These are phyloP conservation scores for Callospermophilus lateralis DNA, from an alignment of 2,113 vertebrate genomes.

Conservation along the genomic window DNA sequence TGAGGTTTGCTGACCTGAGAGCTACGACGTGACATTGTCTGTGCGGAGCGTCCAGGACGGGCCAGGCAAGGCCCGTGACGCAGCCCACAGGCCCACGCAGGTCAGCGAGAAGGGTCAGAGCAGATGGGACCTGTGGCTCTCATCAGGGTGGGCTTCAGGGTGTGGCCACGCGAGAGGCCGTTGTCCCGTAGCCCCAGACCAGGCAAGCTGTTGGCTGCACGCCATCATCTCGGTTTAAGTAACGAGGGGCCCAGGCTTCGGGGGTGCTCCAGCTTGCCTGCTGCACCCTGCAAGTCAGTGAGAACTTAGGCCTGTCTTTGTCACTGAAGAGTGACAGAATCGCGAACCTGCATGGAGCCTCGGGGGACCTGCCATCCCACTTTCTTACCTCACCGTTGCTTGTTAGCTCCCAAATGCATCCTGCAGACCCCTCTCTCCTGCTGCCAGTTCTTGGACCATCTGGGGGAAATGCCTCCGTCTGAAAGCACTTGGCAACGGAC, in stretches of 20 bases:
- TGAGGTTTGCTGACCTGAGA: neutral
- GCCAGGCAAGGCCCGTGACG: neutral
- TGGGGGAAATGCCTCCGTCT: constrained; percentile 50
- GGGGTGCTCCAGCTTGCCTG: fast-evolving
- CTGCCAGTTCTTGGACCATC: neutral
- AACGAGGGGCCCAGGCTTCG: neutral
- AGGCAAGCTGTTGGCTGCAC: neutral
- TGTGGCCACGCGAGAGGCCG: neutral
- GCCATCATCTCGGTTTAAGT: neutral
- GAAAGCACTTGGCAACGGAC: constrained; percentile 41
- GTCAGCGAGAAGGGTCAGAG: neutral
- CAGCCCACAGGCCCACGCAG: fast-evolving
- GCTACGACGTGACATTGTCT: neutral
- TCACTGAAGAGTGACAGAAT: neutral
- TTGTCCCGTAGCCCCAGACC: neutral
- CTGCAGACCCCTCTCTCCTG: neutral
- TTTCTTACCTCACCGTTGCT: neutral
- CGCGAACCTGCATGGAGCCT: fast-evolving
- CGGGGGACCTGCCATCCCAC: neutral
- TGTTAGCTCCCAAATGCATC: neutral
- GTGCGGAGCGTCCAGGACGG: neutral
- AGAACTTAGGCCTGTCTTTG: neutral
- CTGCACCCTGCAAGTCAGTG: neutral
- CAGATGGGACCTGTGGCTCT: neutral
- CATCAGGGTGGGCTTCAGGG: neutral